Conservation (phyloP, 2,113 vertebrate species). For the Gymnarchus niloticus region DNA sequence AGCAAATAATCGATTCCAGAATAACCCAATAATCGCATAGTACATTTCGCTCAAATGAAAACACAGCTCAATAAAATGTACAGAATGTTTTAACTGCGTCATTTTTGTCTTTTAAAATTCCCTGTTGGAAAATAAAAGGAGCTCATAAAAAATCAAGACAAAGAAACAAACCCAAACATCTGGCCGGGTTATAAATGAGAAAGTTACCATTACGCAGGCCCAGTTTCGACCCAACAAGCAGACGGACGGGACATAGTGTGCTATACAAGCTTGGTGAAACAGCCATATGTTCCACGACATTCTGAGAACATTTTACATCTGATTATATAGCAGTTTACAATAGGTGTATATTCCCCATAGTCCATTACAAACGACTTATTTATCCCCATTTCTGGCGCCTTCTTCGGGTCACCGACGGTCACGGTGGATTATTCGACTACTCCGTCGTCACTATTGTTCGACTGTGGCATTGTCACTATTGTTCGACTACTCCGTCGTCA, state of each 20-base stretch:
- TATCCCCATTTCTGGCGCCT: too few relatives aligned
- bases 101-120: background rate
- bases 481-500: too few relatives aligned
- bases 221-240: background rate
- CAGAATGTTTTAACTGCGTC: background rate
- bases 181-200: background rate
- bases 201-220: background rate
- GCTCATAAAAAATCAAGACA: background rate
- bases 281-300: background rate
- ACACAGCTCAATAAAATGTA: background rate
- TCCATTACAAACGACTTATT: too few relatives aligned
- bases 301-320: too few relatives aligned
- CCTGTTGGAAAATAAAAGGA: background rate
- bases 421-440: too few relatives aligned
- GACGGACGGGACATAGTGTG: background rate
- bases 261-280: background rate
- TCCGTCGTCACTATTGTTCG: too few relatives aligned
- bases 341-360: too few relatives aligned
- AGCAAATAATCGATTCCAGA: background rate
- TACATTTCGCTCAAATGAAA: background rate
- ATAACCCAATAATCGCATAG: background rate
- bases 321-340: too few relatives aligned
- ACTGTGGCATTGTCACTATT: too few relatives aligned
- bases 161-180: background rate
- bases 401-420: too few relatives aligned